These are phyloP conservation scores for Sepioteuthis lessoniana DNA, from an alignment of 2,888 invertebrate species.

Conservation along the genomic window DNA sequence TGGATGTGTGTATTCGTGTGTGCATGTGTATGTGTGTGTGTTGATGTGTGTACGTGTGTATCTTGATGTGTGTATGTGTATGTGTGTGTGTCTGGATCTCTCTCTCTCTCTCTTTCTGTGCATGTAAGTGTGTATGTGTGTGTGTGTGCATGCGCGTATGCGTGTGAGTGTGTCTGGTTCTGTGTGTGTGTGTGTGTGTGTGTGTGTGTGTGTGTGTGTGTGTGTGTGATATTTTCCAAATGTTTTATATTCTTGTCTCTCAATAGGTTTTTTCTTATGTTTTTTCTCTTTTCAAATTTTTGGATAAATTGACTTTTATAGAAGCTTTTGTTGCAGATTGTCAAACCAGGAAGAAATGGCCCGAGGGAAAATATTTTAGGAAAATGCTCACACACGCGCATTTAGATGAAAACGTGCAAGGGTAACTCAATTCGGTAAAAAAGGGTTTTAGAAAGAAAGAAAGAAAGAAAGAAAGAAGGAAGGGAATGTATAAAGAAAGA, in stretches of 20 bases:
- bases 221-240: not conserved
- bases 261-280: not conserved
- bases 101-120: no score
- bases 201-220: not conserved
- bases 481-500: no score
- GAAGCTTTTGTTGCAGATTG: not conserved
- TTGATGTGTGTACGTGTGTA: no score
- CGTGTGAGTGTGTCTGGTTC: no score
- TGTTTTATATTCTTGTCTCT: not conserved
- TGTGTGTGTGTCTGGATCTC: no score
- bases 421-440: not conserved
- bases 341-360: not conserved
- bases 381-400: not conserved
- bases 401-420: not conserved
- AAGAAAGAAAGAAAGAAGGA: not conserved
- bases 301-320: not conserved
- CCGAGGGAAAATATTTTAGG: not conserved
- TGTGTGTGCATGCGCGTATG: not conserved
- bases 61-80: no score
- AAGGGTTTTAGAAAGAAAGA: not conserved
- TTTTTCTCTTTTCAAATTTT: not conserved
- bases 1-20: no score
- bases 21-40: no score
- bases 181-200: not conserved
- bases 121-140: not conserved